Evolutionary conservation across 2,888 invertebrate species (phyloP), one percentile per base, ranked within the genome.

Genomic region (Tachystola acroxantha): DNA sequence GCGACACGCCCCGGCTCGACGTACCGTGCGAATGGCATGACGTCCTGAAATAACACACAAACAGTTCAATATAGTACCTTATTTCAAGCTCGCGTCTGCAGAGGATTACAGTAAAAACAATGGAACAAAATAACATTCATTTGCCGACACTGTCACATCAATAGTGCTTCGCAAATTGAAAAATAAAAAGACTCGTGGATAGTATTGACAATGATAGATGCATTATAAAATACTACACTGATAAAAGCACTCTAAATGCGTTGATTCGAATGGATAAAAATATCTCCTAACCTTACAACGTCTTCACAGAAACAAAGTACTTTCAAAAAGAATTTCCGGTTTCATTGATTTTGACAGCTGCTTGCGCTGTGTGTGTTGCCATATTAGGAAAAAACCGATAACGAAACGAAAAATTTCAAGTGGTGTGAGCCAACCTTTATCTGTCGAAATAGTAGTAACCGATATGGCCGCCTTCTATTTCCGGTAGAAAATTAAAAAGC

Each of bases 1-100:
- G 97, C 99, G 60, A 99, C 95, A 57, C 99, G 96, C 86, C 99
- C 99, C 50, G 98, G 93, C 86, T 99, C 96, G 52, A 99, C 99
- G 87, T 95, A 97, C 84, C 96, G 92, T 69, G 93, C 89, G 89
- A 96, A 96, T 70, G 95, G 94, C 96, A 86, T 86, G 76, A 77
- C 80, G 86, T 78, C 53, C 84, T 84, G 81, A 42, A 84, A 82
- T 46, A 50, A 53, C 61, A 58, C 48, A 55, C 42, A 16, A 27
- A 40, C 13, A 16, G 9, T n/a, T 16, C 22, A 9, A 35, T 7
- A 24, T 1, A n/a, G 4, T n/a, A n/a, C 6, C n/a, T 24, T 24
- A n/a, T 24, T n/a, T n/a, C 24, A 24, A 24, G 22, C 22, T 4
- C 24, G n/a, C 24, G 9, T 6, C n/a, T n/a, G 2, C n/a, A 24